Percentiles rank a stretch among this genome's conserved stretches.
phyloP scores from a whole-genome alignment of 2,888 invertebrate genomes.

The Strigamia maritima region DNA sequence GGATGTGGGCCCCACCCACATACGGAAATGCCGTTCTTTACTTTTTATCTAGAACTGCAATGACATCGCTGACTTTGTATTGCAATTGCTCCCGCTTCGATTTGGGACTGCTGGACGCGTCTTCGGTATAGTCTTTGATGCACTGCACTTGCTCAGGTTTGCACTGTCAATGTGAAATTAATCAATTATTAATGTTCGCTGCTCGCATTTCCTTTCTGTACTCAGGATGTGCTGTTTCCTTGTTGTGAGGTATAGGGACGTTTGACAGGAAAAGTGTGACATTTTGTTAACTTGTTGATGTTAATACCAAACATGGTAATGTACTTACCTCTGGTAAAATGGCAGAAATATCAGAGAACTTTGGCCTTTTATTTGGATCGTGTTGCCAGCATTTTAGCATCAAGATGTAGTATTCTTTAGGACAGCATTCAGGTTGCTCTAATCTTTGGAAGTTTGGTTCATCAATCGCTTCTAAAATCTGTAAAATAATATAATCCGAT shows the following conservation, averaged over 20 bases:
- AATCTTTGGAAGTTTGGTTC: constrained; percentile 84
- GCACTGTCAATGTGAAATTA: constrained; percentile 55
- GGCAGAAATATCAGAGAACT: constrained; percentile 77
- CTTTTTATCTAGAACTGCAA: constrained; percentile 85
- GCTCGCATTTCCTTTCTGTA: constrained; percentile 9
- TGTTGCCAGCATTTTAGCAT: constrained; percentile 98
- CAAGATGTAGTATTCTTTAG: constrained; percentile 81
- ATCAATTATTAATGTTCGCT: constrained; percentile 14
- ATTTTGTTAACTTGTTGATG: constrained; percentile 21
- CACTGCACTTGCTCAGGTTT: constrained; percentile 92
- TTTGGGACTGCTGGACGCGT: constrained; percentile 52
- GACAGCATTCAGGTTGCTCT: constrained; percentile 91
- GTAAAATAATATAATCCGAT: constrained; percentile 39
- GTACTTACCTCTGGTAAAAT: constrained; percentile 66
- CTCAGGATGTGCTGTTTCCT: constrained; percentile 27
- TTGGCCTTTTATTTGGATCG: constrained; percentile 80
- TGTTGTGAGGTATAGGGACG: constrained; percentile 8
- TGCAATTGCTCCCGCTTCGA: constrained; percentile 67
- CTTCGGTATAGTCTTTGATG: constrained; percentile 60
- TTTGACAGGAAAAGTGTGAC: constrained; percentile 30
- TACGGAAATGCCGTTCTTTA: constrained; percentile 49
- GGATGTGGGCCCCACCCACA: background rate
- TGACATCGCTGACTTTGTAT: constrained; percentile 83
- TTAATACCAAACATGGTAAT: constrained; percentile 19
- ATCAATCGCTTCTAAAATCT: constrained; percentile 90